A percentile compares a stretch with the other conserved stretches of the same genome.
phyloP scores from a whole-genome alignment of 2,797 vertebrate genomes.

The Alosa sapidissima region DNA sequence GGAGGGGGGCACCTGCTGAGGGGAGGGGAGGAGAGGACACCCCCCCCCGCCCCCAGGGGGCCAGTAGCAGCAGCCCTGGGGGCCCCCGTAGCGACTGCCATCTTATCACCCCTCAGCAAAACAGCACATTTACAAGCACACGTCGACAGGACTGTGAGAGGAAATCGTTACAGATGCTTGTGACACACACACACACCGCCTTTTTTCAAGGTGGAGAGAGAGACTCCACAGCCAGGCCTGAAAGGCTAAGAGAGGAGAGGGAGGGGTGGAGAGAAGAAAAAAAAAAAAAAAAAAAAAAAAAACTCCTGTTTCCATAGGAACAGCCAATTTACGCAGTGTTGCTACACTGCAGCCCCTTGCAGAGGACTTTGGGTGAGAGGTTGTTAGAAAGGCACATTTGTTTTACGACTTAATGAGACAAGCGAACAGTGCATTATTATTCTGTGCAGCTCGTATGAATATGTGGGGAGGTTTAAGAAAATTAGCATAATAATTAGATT shows the following conservation, averaged over 20 bases:
- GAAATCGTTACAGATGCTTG: background rate
- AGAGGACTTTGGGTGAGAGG: slow-evolving; percentile 13
- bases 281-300: background rate
- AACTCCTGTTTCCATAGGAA: slow-evolving; percentile 40
- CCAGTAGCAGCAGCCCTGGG: background rate
- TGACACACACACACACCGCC: slow-evolving; percentile 21
- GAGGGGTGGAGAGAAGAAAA: background rate
- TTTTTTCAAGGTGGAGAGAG: slow-evolving; percentile 4
- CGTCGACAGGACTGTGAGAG: background rate
- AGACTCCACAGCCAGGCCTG: background rate
- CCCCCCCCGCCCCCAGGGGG: background rate
- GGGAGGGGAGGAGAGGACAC: background rate
- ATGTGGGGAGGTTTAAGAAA: slow-evolving; percentile 17
- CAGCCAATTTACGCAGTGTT: slow-evolving; percentile 15
- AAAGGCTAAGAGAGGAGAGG: background rate
- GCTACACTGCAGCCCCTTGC: background rate
- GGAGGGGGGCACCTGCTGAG: background rate
- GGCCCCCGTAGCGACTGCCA: background rate
- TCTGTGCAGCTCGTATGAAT: slow-evolving; percentile 6
- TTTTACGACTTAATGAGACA: slow-evolving; percentile 23
- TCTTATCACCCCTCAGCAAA: slow-evolving; percentile 15
- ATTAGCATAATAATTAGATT: slow-evolving; percentile 26
- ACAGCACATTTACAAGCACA: background rate
- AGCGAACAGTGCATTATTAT: slow-evolving; percentile 19
- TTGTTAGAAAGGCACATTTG: slow-evolving; percentile 20